Conservation (phyloP, 2,888 invertebrate species). For the Abscondita cerata region DNA sequence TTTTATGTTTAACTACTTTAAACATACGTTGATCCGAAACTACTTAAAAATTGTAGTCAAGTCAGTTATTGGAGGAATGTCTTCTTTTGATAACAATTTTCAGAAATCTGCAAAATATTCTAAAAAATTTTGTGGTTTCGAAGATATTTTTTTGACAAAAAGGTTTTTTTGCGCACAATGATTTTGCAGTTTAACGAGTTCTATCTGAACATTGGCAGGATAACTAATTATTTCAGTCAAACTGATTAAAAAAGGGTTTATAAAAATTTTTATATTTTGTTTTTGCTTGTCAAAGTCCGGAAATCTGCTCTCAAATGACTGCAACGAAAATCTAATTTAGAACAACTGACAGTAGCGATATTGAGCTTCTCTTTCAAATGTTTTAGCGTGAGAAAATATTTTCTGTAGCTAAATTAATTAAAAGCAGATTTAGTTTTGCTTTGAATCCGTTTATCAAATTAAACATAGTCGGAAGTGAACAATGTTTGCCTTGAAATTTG, state of each 20-base stretch:
- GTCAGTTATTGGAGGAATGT: too few species aligned
- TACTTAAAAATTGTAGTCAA: too few species aligned
- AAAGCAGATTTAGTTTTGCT: neutral
- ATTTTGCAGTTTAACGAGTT: neutral
- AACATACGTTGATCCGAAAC: too few species aligned
- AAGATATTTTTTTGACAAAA: neutral
- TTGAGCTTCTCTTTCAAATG: neutral
- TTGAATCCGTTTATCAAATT: neutral
- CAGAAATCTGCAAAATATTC: too few species aligned
- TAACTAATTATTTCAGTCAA: neutral
- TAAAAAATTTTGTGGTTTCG: neutral
- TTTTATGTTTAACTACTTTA: too few species aligned
- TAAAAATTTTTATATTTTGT: neutral
- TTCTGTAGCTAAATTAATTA: neutral
- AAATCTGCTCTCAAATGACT: neutral
- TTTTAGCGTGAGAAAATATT: neutral
- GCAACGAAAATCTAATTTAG: neutral
- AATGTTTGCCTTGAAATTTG: neutral
- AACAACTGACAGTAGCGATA: neutral
- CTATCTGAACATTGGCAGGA: neutral
- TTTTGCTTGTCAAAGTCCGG: neutral
- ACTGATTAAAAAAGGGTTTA: neutral
- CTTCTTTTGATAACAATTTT: too few species aligned
- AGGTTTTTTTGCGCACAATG: neutral
- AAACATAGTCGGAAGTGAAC: neutral